Conservation (phyloP, 1,140 invertebrate genomes). For the Philotrypesis tridentata region DNA sequence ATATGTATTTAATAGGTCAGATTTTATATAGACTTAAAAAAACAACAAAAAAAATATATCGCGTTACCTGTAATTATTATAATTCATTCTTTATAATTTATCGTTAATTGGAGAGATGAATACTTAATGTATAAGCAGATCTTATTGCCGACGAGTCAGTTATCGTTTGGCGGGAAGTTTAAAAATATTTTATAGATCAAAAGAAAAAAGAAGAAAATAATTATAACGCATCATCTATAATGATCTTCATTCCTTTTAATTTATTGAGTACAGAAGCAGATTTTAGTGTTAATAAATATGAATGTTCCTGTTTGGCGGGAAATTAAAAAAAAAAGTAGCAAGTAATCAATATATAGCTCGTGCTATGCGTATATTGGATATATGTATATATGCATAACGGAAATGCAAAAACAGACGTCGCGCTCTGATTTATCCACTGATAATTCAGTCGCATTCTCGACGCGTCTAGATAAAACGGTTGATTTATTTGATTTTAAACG, state of each 20-base stretch:
- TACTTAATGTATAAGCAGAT: too few species aligned
- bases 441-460: neutral
- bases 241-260: too few species aligned
- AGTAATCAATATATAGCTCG: neutral
- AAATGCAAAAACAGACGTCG: neutral
- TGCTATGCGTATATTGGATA: conserved; percentile 1
- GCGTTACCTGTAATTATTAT: neutral
- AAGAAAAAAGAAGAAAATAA: neutral
- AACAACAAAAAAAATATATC: neutral
- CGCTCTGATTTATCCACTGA: neutral
- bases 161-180: neutral
- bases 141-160: neutral
- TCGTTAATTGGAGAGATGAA: neutral
- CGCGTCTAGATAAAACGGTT: neutral
- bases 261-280: too few species aligned
- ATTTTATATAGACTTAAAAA: neutral
- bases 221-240: too few species aligned
- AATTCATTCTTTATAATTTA: neutral
- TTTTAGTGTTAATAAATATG: neutral
- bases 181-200: too few species aligned
- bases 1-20: too few species aligned
- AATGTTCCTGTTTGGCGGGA: neutral
- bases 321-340: neutral
- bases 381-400: neutral
- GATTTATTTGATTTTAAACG: neutral